Conservation (phyloP, 2,797 vertebrate genomes). For the Acridotheres tristis region DNA sequence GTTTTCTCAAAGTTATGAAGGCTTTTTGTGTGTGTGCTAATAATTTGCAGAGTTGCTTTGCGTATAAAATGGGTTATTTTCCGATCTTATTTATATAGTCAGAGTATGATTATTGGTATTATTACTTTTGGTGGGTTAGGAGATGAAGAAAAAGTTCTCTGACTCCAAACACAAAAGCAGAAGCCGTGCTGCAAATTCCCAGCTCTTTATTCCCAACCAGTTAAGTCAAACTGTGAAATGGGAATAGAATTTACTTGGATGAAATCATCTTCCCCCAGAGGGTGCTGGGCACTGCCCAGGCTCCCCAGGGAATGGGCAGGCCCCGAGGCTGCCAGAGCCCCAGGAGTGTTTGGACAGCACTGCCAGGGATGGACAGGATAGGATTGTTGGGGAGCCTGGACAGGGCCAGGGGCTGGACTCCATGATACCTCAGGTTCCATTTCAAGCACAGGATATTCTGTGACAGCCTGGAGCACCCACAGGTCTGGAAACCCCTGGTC, state of each 20-base stretch:
- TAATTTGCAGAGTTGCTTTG: not conserved
- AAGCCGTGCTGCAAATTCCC: not conserved
- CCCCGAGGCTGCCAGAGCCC: not conserved
- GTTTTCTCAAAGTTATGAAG: not conserved
- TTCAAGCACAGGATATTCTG: not conserved
- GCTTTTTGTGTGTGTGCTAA: not conserved
- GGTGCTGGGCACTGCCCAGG: not conserved
- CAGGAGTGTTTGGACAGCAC: fast-evolving
- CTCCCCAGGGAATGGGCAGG: not conserved
- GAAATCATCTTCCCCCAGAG: not conserved
- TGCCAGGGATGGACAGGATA: not conserved
- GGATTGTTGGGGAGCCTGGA: not conserved
- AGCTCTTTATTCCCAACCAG: not conserved
- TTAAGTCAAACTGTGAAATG: not conserved
- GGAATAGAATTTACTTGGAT: not conserved
- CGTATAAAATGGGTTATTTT: not conserved
- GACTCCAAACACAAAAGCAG: not conserved
- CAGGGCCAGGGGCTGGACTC: not conserved
- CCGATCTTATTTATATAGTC: not conserved
- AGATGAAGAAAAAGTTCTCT: not conserved
- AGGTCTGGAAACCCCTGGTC: not conserved
- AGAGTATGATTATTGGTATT: not conserved
- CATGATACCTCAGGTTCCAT: not conserved
- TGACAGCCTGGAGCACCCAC: not conserved
- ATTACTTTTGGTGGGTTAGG: not conserved